A percentile compares a stretch with the other conserved stretches of the same genome.
Conservation (phyloP, 2,113 vertebrate species). For the Colossoma macropomum region DNA sequence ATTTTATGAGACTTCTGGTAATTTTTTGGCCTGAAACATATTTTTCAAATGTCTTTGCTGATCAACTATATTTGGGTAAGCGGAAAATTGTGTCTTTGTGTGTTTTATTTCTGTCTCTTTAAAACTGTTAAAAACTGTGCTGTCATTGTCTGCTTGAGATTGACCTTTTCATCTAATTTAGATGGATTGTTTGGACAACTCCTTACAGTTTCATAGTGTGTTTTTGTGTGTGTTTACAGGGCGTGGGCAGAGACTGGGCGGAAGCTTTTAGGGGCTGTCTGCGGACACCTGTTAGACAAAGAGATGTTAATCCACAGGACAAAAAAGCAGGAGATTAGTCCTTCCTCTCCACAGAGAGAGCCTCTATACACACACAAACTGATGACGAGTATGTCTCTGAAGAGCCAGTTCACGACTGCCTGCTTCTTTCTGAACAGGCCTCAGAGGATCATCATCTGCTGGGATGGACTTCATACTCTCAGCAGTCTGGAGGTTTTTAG, state of each 20-base stretch:
- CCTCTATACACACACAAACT: constrained; percentile 79
- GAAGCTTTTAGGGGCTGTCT: constrained; percentile 78
- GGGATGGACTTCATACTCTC: background rate
- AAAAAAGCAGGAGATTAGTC: constrained; percentile 81
- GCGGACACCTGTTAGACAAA: constrained; percentile 81
- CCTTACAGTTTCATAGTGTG: constrained; percentile 18
- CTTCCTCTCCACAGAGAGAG: constrained; percentile 77
- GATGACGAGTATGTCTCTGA: constrained; percentile 42
- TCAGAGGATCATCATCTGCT: background rate
- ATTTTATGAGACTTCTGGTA: too few species aligned
- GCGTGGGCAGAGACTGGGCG: constrained; percentile 80
- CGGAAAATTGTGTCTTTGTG: too few species aligned
- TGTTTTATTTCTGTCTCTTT: too few species aligned
- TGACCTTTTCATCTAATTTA: too few species aligned
- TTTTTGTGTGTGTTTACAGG: constrained; percentile 69
- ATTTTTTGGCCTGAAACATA: too few species aligned
- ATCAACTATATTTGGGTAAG: too few species aligned
- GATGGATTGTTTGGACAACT: constrained; percentile 5
- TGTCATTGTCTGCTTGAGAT: too few species aligned
- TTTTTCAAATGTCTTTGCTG: too few species aligned
- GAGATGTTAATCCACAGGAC: constrained; percentile 83
- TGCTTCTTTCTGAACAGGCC: background rate
- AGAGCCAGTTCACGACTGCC: background rate
- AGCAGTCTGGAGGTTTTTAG: background rate
- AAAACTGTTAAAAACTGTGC: too few species aligned